A percentile compares a stretch with the other conserved stretches of the same genome.
These are phyloP conservation scores for Pomatostomus ruficeps DNA, from an alignment of 2,113 vertebrate genomes.

Conservation along the genomic window DNA sequence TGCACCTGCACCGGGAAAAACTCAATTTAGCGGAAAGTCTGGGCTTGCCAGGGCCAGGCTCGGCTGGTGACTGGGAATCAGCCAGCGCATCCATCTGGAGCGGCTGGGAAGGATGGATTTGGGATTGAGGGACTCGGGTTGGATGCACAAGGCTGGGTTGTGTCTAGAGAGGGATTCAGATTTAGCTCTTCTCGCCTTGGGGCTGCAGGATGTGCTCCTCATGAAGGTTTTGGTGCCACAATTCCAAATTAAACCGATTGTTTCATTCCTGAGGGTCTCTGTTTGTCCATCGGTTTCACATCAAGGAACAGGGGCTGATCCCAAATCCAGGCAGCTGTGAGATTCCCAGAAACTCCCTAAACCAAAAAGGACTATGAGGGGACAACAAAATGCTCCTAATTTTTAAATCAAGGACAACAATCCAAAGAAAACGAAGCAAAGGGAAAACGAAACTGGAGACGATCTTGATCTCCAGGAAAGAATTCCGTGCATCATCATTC, in stretches of 20 bases:
- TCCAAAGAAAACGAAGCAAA: not conserved
- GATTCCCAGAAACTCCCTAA: not conserved
- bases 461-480: not conserved
- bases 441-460: not conserved
- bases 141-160: not conserved
- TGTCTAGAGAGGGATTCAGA: not conserved
- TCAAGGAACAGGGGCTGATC: not conserved
- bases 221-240: not conserved
- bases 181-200: not conserved
- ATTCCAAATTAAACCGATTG: not conserved
- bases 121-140: not conserved
- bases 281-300: not conserved
- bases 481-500: not conserved
- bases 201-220: not conserved
- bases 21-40: not conserved
- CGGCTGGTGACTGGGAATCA: not conserved
- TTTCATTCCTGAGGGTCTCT: not conserved
- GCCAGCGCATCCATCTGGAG: not conserved
- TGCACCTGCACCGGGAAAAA: not conserved
- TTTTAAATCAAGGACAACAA: not conserved
- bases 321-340: not conserved
- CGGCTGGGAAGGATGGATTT: not conserved
- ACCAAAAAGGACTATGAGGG: not conserved
- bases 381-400: rapidly evolving
- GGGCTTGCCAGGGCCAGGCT: not conserved